A percentile compares a stretch with the other conserved stretches of the same genome.
These are phyloP conservation scores for Polymixis lichenea DNA, from an alignment of 2,888 invertebrate species.

Conservation along the genomic window DNA sequence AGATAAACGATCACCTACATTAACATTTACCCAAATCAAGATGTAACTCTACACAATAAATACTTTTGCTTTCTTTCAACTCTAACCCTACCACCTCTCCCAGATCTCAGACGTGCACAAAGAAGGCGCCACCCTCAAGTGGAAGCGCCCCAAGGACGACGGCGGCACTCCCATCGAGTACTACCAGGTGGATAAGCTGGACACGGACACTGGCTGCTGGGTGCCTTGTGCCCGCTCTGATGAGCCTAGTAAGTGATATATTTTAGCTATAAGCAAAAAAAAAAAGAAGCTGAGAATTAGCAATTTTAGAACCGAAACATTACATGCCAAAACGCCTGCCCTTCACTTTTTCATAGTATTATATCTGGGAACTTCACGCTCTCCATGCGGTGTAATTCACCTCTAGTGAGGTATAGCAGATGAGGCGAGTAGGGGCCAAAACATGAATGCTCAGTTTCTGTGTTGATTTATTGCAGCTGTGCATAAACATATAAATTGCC, in stretches of 20 bases:
- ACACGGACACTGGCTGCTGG: conserved; percentile 97
- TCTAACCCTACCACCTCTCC: not conserved
- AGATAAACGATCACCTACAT: too few species aligned
- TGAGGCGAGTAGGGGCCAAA: not conserved
- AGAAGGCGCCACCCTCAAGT: conserved; percentile 98
- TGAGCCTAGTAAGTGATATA: conserved; percentile 92
- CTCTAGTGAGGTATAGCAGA: not conserved
- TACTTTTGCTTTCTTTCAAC: too few species aligned
- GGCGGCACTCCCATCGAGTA: conserved; percentile 98
- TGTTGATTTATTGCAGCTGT: not conserved
- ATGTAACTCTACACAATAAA: not conserved
- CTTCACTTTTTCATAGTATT: not conserved
- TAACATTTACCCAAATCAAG: not conserved
- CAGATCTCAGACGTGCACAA: conserved; percentile 95
- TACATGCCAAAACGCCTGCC: not conserved
- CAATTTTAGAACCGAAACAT: not conserved
- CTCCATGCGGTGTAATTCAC: not conserved
- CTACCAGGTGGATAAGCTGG: conserved; percentile 98
- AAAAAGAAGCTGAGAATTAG: not conserved
- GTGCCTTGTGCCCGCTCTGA: conserved; percentile 96
- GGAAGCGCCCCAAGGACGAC: conserved; percentile 98
- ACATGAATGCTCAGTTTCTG: not conserved
- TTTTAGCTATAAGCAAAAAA: not conserved
- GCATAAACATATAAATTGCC: not conserved
- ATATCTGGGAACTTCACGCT: not conserved